A percentile compares a stretch with the other conserved stretches of the same genome.
phyloP scores from a whole-genome alignment of 2,888 invertebrate genomes.

The Xestia ashworthii region DNA sequence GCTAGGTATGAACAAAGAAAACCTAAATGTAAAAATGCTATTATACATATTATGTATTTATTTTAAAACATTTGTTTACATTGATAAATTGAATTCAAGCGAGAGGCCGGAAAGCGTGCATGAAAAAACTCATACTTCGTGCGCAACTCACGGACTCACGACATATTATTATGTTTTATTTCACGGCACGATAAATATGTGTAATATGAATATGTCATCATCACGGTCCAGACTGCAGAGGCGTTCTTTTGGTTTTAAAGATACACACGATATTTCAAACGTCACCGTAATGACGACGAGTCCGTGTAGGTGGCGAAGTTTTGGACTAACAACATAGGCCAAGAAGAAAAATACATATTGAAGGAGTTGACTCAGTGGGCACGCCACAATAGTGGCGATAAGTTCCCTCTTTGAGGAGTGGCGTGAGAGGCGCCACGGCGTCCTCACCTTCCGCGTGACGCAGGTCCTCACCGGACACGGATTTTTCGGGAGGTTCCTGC shows the following conservation, averaged over 20 bases:
- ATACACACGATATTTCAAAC: conserved; percentile 36
- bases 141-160: conserved; percentile 5
- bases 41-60: neutral
- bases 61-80: conserved; percentile 33
- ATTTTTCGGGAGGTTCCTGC: too few relatives aligned
- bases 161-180: conserved; percentile 38
- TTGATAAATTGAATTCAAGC: conserved; percentile 9
- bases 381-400: too few relatives aligned
- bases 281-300: conserved; percentile 24
- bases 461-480: too few relatives aligned
- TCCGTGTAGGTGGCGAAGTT: neutral
- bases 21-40: conserved; percentile 1
- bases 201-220: too few relatives aligned
- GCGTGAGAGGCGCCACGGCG: too few relatives aligned
- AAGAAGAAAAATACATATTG: too few relatives aligned
- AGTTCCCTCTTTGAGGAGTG: too few relatives aligned
- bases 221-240: conserved; percentile 40
- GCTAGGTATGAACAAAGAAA: conserved; percentile 26
- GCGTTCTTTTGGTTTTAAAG: conserved; percentile 40
- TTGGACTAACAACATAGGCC: neutral
- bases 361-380: too few relatives aligned
- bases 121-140: conserved; percentile 3
- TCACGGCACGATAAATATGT: conserved; percentile 42
- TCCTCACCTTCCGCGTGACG: too few relatives aligned
- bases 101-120: neutral